Conservation (phyloP, 2,888 invertebrate species). For the Pinctada fucata region DNA sequence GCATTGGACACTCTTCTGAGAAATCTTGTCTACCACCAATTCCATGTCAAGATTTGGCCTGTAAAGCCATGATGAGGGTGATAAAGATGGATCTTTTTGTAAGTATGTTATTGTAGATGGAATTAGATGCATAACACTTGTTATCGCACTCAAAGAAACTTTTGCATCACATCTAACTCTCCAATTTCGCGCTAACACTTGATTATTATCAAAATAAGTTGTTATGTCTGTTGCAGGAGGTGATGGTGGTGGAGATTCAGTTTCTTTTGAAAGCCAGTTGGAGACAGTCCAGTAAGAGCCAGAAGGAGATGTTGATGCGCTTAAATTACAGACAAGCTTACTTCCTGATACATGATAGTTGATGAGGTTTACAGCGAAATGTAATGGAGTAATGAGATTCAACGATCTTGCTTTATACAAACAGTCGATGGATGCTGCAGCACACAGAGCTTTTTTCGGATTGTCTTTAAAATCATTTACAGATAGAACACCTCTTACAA, state of each 20-base stretch:
- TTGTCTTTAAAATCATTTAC: background rate
- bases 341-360: slow-evolving; percentile 6
- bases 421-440: background rate
- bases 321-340: slow-evolving; percentile 12
- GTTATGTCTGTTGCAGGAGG: slow-evolving; percentile 3
- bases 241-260: background rate
- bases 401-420: background rate
- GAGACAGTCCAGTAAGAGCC: background rate
- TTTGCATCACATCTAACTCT: slow-evolving; percentile 7
- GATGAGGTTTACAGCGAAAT: slow-evolving; percentile 4
- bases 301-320: background rate
- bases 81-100: slow-evolving; percentile 2
- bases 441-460: background rate
- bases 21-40: background rate
- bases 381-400: background rate
- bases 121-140: slow-evolving; percentile 20
- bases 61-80: slow-evolving; percentile 13
- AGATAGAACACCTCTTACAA: background rate
- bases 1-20: background rate
- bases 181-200: slow-evolving; percentile 25
- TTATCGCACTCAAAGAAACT: slow-evolving; percentile 8
- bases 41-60: background rate
- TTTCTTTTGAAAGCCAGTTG: slow-evolving; percentile 4
- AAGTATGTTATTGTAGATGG: background rate
- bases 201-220: slow-evolving; percentile 22